Evolutionary conservation across 2,113 vertebrate species (phyloP).

Genomic region (Neodontobutis hainanensis): DNA sequence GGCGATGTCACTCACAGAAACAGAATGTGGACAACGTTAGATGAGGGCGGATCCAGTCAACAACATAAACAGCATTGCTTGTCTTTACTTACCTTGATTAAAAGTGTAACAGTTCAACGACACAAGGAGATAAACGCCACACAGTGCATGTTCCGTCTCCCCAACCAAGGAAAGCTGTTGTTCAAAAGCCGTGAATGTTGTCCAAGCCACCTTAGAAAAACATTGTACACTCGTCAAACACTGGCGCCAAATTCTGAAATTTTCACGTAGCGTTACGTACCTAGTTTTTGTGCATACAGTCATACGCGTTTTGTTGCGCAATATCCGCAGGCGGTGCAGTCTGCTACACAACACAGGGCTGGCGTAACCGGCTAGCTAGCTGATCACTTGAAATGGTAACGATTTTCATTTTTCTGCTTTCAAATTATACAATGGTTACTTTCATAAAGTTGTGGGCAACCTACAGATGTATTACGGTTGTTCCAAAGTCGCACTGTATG

Average conservation of each 20-base stretch:
- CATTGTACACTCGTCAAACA: neutral
- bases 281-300: slow-evolving; percentile 31
- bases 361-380: slow-evolving; percentile 71
- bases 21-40: slow-evolving; percentile 15
- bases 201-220: neutral
- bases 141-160: slow-evolving; percentile 28
- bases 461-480: neutral
- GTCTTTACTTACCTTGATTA: neutral
- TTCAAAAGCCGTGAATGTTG: neutral
- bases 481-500: neutral
- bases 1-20: slow-evolving; percentile 9
- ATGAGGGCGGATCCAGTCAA: slow-evolving; percentile 9
- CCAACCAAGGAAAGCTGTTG: neutral
- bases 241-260: slow-evolving; percentile 72
- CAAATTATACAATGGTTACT: neutral
- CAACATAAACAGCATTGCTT: neutral
- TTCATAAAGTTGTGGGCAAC: neutral
- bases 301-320: slow-evolving; percentile 33
- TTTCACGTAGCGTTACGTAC: slow-evolving; percentile 25
- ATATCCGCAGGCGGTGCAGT: slow-evolving; percentile 68
- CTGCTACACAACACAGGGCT: slow-evolving; percentile 66
- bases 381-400: slow-evolving; percentile 75
- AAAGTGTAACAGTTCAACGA: neutral
- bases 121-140: neutral
- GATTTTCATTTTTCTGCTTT: slow-evolving; percentile 14